Base-by-base conservation (phyloP, 2,797 vertebrate genomes). In the Tangara arthus region DNA sequence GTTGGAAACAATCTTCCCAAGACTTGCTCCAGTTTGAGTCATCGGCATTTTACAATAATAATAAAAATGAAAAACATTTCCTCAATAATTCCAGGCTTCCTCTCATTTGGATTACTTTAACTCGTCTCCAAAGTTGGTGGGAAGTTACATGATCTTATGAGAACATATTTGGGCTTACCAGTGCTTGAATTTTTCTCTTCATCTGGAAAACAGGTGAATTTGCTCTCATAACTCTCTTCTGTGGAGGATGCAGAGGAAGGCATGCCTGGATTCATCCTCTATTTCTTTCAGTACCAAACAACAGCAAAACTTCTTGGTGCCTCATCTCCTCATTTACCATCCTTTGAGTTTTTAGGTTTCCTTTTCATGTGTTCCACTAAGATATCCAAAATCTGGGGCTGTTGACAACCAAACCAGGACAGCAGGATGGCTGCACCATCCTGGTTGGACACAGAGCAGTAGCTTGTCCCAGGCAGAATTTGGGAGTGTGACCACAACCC, bases 21-120 rank as follows among this genome's bases (percentile, higher is more conserved):
- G 42, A 87, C 75, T 63, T 34, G 32, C 23, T 90, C 22, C 30
- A n/a, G 42, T 72, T 87, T 79, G 63, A 93, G 66, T 69, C 86
- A 72, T 1, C 0, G 24, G 78, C 59, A 91, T 96, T 95, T 92
- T 92, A 91, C 14, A 89, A 92, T 85, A 94, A 92, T 53, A 82
- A 64, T 73, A 94, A 79, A 94, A 92, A 95, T 82, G 75, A 89
- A 87, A 94, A 93, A 57, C 68, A 87, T 94, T 95, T 95, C 87
- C 93, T 93, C 70, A 93, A 49, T 84, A 91, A 89, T 89, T 79
- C 79, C 60, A 44, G 55, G 59, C 59, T 94, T 94, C 87, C 82
- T 71, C 15, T 87, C 55, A 12, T 16, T 34, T 22, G 24, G 42
- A 89, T 91, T 87, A 32, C 66, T 93, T 87, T 65, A 50, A 39